Conservation (phyloP, 2,888 invertebrate species). For the Lysandra bellargus region DNA sequence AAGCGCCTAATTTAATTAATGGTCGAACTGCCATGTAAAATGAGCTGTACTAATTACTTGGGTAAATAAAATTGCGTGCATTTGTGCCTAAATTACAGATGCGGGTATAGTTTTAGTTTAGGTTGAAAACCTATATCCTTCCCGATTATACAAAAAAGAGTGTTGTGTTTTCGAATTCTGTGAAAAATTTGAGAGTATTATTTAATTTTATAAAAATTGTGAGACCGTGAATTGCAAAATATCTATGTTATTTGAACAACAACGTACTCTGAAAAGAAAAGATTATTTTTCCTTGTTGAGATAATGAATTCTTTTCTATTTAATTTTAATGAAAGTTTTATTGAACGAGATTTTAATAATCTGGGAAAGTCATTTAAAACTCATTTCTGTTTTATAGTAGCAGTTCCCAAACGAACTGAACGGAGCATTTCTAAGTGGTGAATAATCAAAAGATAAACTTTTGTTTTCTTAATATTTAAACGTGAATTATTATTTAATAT, state of each 20-base stretch:
- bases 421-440: conserved; percentile 16
- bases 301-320: not conserved
- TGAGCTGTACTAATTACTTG: conserved; percentile 20
- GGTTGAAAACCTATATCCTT: too few relatives aligned
- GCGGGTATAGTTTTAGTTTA: not conserved
- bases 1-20: conserved; percentile 22
- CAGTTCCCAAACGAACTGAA: conserved; percentile 18
- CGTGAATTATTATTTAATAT: not conserved
- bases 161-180: too few relatives aligned
- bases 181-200: too few relatives aligned
- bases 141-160: too few relatives aligned
- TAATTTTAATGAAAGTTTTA: not conserved
- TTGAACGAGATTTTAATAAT: conserved; percentile 15
- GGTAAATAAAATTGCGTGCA: not conserved
- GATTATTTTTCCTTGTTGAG: not conserved
- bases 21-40: conserved; percentile 21
- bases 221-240: too few relatives aligned
- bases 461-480: conserved; percentile 19
- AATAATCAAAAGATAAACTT: conserved; percentile 12
- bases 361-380: conserved; percentile 24
- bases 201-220: too few relatives aligned
- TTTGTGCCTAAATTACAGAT: not conserved
- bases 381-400: conserved; percentile 4
- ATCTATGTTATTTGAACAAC: too few relatives aligned
- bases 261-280: not conserved